Percentiles rank a stretch among this genome's conserved stretches.
Evolutionary conservation across 2,113 vertebrate species (phyloP).

Genomic region (Corythaixoides concolor): DNA sequence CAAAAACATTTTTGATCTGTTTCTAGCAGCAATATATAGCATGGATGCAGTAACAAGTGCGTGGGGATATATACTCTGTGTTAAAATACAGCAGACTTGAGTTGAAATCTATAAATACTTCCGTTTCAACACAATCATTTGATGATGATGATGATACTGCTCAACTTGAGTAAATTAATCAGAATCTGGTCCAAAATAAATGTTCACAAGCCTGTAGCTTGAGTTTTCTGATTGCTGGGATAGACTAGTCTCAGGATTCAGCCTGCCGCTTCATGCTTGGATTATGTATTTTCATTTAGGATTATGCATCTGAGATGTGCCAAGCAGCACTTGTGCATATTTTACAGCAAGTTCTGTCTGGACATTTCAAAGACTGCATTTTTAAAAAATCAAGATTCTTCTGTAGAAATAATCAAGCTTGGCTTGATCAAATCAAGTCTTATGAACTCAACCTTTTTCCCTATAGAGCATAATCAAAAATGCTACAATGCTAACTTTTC

Average conservation of each 20-base stretch:
- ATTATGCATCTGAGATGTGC: neutral
- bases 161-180: neutral
- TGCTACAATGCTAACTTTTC: neutral
- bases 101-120: neutral
- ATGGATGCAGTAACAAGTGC: neutral
- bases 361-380: neutral
- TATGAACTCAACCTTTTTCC: neutral
- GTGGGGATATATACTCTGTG: neutral
- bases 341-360: neutral
- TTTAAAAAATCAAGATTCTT: neutral
- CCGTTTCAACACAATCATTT: neutral
- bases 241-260: neutral
- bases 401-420: neutral
- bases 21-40: neutral
- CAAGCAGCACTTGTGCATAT: neutral
- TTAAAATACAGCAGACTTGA: neutral
- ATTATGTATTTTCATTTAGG: conserved; percentile 13
- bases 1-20: neutral
- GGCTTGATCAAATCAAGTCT: neutral
- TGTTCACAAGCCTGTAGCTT: neutral
- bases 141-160: too few relatives aligned
- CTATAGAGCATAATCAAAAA: neutral
- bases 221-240: neutral
- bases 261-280: neutral
- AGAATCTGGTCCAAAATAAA: neutral